A percentile compares a stretch with the other conserved stretches of the same genome.
Evolutionary conservation across 2,797 vertebrate genomes (phyloP).

Genomic region (Chanos chanos): DNA sequence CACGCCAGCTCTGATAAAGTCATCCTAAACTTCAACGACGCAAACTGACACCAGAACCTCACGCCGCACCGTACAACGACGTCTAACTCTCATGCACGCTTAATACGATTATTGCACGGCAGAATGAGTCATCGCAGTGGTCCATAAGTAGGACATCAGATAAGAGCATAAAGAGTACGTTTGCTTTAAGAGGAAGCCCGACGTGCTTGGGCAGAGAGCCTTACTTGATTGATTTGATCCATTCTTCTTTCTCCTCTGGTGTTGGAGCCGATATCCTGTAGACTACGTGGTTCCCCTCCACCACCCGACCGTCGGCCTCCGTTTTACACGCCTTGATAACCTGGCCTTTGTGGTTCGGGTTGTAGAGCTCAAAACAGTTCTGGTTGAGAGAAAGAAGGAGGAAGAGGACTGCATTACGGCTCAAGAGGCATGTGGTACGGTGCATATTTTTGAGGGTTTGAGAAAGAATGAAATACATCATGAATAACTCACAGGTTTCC

Average conservation of each 20-base stretch:
- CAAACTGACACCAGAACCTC: too few relatives aligned
- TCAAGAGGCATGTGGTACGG: background rate
- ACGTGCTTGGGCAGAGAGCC: constrained; percentile 36
- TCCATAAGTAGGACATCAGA: background rate
- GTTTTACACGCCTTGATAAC: constrained; percentile 98
- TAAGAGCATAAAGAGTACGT: background rate
- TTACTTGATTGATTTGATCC: constrained; percentile 99
- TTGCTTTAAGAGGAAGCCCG: background rate
- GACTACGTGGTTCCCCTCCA: constrained; percentile 96
- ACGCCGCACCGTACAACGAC: too few relatives aligned
- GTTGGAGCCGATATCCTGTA: constrained; percentile 96
- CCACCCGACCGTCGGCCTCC: constrained; percentile 92
- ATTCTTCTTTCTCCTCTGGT: constrained; percentile 95
- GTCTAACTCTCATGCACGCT: too few relatives aligned
- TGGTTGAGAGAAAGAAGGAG: constrained; percentile 43
- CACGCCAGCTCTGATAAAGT: background rate
- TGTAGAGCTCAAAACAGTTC: constrained; percentile 98
- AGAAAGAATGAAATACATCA: background rate
- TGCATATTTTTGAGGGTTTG: too few relatives aligned
- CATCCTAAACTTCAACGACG: too few relatives aligned
- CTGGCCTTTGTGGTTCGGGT: constrained; percentile 95
- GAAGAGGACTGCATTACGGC: background rate
- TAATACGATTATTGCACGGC: too few relatives aligned
- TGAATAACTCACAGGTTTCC: constrained; percentile 83
- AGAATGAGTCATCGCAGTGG: too few relatives aligned